Evolutionary conservation across 2,113 vertebrate species (phyloP), one percentile per base, ranked within the genome.

Genomic region (Trachemys scripta): DNA sequence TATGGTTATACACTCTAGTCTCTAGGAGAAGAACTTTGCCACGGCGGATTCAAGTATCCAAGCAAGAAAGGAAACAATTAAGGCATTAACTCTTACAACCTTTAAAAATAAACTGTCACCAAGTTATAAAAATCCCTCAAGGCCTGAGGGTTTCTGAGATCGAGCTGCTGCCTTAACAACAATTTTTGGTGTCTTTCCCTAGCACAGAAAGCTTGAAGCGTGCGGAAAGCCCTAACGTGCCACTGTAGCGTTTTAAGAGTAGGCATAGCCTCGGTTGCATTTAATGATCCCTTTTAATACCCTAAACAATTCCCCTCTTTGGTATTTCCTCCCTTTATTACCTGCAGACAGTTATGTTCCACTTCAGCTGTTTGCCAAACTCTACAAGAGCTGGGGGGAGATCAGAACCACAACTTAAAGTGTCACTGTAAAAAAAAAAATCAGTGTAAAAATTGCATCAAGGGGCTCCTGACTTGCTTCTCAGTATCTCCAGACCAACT

Each of bases 41-140:
- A 9, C 13, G 1, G 24, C 31, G 62, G 14, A 1, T 1, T 0
- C 53, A 10, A 45, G 19, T 1, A 2, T 47, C 19, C 14, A 3
- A 35, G 49, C 2, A 22, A 51, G 31, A 25, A 49, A 83, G 29
- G 42, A 62, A 69, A 9, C 1, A 0, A 38, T 49, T 7, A 2
- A 47, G 25, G 59, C 83, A 83, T 24, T 2, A 13, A 57, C 50
- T 65, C 53, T 35, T 19, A 17, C 22, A 20, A 1, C 5, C 1
- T 31, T 57, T 80, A 5, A 35, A 72, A 54, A 42, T 9, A 91
- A 91, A 38, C 31, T 22, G 22, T 29, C 65, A 35, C 59, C 2
- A 0, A 38, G 14, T 16, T 22, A 25, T 1, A 17, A 35, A 20
- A 92, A 72, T 19, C 17, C 35, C 10, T 0, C 10, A 8, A 4